Evolutionary conservation across 2,113 vertebrate species (phyloP), one percentile per base, ranked within the genome.

Genomic region (Eubucco bourcierii): DNA sequence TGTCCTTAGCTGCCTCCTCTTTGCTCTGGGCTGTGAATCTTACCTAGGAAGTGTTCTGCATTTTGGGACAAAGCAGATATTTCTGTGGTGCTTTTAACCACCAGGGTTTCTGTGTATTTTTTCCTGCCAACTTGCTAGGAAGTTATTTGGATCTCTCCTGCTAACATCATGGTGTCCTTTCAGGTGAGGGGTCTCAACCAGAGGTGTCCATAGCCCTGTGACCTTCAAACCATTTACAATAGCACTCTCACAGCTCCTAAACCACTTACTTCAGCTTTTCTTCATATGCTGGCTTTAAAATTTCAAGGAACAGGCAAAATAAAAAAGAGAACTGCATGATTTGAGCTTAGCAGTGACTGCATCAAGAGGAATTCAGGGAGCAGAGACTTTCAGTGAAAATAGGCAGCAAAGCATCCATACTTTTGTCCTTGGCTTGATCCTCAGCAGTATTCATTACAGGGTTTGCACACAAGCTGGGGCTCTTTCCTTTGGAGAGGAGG

Each of bases 261-360:
- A 58, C 29, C 28, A 52, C 5, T 55, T 65, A 16, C 5, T 77
- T 80, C 81, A 31, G 82, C 71, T 17, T 77, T 80, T 72, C 52
- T 78, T 59, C 47, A 77, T 63, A 44, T 68, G 72, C 55, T 50
- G 34, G 24, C n/a, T 82, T 89, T 33, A 80, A 87, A 84, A 41
- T 52, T 71, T 71, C 17, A 85, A 85, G 37, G 28, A 73, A 10
- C 41, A 20, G 13, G 27, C 39, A 37, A 39, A 64, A 14, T 16
- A 10, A 0, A 80, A 50, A 21, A 11, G 47, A 50, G 47, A 50
- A 47, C 50, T 2, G 14, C 6, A 12, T 31, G 0, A 31, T 41
- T 78, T 88, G 46, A 80, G 10, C 31, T 55, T 73, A 77, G 39
- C 60, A 79, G 24, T 8, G 15, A 90, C 92, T 52, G 16, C 12